phyloP scores from a whole-genome alignment of 2,113 vertebrate genomes.

The Pavo muticus region DNA sequence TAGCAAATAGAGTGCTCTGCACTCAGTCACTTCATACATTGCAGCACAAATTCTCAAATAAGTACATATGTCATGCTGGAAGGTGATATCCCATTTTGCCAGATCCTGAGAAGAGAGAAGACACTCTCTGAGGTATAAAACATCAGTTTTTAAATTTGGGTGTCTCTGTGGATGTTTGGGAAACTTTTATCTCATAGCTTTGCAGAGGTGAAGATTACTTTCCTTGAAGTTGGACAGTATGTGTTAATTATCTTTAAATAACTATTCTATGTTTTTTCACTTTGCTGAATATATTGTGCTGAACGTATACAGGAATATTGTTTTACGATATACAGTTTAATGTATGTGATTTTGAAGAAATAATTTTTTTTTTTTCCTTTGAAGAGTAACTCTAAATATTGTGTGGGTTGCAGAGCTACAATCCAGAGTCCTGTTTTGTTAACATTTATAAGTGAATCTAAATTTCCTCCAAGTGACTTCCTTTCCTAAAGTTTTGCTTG shows the following conservation, averaged over 20 bases:
- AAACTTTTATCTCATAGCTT: background rate
- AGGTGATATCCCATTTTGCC: background rate
- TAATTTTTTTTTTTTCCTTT: background rate
- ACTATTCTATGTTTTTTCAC: background rate
- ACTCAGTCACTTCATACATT: background rate
- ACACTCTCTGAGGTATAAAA: background rate
- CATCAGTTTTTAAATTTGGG: background rate
- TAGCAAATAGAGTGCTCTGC: conserved; percentile 56
- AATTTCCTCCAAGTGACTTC: background rate
- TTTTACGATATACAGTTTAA: background rate
- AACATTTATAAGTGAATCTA: background rate
- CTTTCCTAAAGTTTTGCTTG: background rate
- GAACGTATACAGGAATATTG: accelerated
- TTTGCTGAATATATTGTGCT: background rate
- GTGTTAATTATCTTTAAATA: background rate
- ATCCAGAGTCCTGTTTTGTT: background rate
- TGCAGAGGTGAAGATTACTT: background rate
- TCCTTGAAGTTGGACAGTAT: background rate
- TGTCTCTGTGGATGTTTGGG: background rate
- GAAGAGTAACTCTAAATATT: background rate
- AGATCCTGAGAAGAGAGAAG: background rate
- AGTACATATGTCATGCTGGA: background rate
- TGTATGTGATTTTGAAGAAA: background rate
- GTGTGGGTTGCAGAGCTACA: background rate
- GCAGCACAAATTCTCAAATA: conserved; percentile 31